Evolutionary conservation across 2,888 invertebrate genomes (phyloP).

Genomic region (Keiferia lycopersicella): DNA sequence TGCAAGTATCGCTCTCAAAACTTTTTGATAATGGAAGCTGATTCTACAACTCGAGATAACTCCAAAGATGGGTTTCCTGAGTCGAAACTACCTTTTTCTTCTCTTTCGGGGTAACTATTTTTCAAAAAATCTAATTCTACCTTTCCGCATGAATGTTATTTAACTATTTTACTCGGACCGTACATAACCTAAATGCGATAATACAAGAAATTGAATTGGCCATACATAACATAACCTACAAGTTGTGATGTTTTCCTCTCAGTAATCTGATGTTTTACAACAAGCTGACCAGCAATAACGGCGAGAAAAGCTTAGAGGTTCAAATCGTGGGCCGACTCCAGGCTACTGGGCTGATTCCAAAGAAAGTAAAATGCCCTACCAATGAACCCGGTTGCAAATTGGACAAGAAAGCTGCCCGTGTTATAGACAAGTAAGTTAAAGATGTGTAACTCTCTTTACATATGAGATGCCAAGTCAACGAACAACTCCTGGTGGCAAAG

Average conservation of each 20-base stretch:
- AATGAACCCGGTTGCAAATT: slow-evolving; percentile 56
- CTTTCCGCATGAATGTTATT: background rate
- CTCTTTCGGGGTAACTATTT: slow-evolving; percentile 54
- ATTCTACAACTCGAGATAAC: slow-evolving; percentile 71
- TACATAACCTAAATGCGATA: no score
- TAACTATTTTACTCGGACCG: slow-evolving; percentile 7
- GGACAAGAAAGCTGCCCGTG: slow-evolving; percentile 59
- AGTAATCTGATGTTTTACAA: slow-evolving; percentile 63
- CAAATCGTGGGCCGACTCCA: slow-evolving; percentile 61
- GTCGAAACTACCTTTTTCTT: slow-evolving; percentile 56
- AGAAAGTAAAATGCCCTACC: slow-evolving; percentile 50
- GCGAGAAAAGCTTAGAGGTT: slow-evolving; percentile 52
- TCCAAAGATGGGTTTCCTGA: slow-evolving; percentile 46
- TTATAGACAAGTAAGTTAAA: slow-evolving; percentile 56
- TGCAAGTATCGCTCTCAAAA: background rate
- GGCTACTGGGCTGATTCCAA: slow-evolving; percentile 57
- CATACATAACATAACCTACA: background rate
- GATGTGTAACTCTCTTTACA: no score
- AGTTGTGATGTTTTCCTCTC: slow-evolving; percentile 36
- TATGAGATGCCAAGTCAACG: no score
- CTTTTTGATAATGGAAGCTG: slow-evolving; percentile 66
- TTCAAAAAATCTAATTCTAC: background rate
- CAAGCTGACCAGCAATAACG: slow-evolving; percentile 49
- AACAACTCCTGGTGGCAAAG: no score
- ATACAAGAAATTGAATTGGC: no score